Evolutionary conservation across 2,797 vertebrate species (phyloP), one percentile per base, ranked within the genome.

Genomic region (Gobio occitaniae): DNA sequence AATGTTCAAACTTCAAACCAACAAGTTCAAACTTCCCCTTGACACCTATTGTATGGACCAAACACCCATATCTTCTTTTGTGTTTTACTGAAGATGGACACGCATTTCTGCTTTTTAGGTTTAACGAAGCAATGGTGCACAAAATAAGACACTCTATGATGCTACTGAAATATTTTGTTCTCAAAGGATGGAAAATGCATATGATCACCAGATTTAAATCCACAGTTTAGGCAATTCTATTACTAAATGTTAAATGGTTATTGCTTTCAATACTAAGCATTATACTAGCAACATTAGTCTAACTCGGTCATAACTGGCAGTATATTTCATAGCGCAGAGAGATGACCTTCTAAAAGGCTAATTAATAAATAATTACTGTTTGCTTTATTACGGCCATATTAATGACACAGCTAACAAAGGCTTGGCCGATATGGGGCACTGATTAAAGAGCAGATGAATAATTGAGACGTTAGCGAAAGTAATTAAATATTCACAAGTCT

Each of bases 401-500:
- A 87, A 87, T 82, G 74, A 72, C 66, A 54, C 9, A 4, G 86
- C 79, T 84, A 82, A 82, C 86, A 87, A 85, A 87, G 82, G 66
- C 86, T 70, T 61, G 74, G 66, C 78, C 71, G 52, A 82, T 81
- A 59, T 50, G 15, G 77, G 66, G 77, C 87, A 84, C 87, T 19
- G 87, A 91, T 92, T 89, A 91, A 78, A 87, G 88, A 80, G 68
- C 65, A 84, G 65, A 90, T 89, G 78, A 91, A 92, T 92, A 89
- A 90, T 91, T 85, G 89, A 91, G 88, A 92, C 71, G 89, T 89
- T 87, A 86, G 87, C 84, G 86, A 86, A 86, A 21, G 47, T 87
- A 86, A 91, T 92, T 90, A 90, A 92, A 93, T 90, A 91, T 90
- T 86, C 78, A 85, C 71, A n/a, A 87, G 83, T 72, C 78, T 78